Evolutionary conservation across 2,888 invertebrate species (phyloP).

Genomic region (Sinopyrophorus schimmeli): DNA sequence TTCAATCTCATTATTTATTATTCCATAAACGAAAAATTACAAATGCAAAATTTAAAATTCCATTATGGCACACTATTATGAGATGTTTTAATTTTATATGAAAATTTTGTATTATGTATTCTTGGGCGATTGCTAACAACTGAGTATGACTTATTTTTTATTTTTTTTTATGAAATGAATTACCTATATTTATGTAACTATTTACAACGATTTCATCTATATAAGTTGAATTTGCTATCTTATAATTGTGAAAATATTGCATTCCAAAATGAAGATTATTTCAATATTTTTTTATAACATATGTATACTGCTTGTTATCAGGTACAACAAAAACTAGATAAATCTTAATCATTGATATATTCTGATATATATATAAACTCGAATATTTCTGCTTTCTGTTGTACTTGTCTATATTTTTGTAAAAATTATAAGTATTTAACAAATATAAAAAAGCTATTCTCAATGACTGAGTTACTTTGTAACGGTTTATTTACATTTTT

Average conservation of each 20-base stretch:
- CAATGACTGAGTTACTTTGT: no score
- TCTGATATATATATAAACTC: slow-evolving; percentile 6
- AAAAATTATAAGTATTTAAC: slow-evolving; percentile 26
- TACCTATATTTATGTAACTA: slow-evolving; percentile 18
- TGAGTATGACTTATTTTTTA: no score
- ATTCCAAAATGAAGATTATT: slow-evolving; percentile 13
- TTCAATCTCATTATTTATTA: slow-evolving; percentile 19
- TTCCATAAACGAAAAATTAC: slow-evolving; percentile 10
- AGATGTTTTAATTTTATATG: slow-evolving; percentile 18
- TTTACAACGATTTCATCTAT: slow-evolving; percentile 15
- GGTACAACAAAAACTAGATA: slow-evolving; percentile 17
- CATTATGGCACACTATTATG: slow-evolving; percentile 14
- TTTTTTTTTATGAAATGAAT: slow-evolving; percentile 20
- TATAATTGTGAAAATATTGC: slow-evolving; percentile 6
- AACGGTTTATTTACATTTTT: no score
- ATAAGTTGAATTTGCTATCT: slow-evolving; percentile 5
- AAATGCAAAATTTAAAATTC: slow-evolving; percentile 8
- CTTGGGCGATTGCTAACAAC: slow-evolving; percentile 3
- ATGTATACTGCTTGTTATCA: slow-evolving; percentile 20
- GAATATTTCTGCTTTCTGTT: slow-evolving; percentile 21
- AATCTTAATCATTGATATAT: neutral
- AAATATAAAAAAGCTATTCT: slow-evolving; percentile 21
- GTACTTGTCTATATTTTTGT: slow-evolving; percentile 25
- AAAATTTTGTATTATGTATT: slow-evolving; percentile 7
- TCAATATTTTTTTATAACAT: slow-evolving; percentile 13